Evolutionary conservation across 2,888 invertebrate species (phyloP).

Genomic region (Podabrus alpinus): DNA sequence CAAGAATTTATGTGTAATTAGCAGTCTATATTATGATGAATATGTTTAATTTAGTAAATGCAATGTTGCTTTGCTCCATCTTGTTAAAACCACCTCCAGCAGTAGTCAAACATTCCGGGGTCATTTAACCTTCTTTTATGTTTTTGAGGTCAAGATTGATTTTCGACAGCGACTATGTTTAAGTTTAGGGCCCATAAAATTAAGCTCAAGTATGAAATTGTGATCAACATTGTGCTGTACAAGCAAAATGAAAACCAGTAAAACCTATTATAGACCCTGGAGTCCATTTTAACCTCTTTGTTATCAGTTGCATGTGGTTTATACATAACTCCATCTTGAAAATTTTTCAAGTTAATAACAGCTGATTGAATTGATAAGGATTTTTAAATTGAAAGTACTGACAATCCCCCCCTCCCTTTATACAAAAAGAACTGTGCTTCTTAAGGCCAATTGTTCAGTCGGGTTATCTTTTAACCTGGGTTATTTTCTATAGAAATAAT

Average conservation of each 20-base stretch:
- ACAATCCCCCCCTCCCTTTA: too few relatives aligned
- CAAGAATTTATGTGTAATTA: not conserved
- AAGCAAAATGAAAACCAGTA: not conserved
- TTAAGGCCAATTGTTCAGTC: too few relatives aligned
- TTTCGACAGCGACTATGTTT: not conserved
- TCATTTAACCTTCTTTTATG: not conserved
- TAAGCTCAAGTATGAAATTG: not conserved
- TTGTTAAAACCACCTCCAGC: not conserved
- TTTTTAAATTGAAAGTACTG: too few relatives aligned
- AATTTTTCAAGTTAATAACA: too few relatives aligned
- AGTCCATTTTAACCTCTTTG: not conserved
- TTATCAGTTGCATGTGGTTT: not conserved
- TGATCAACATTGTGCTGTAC: too few relatives aligned
- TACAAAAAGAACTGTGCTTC: too few relatives aligned
- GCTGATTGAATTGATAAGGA: too few relatives aligned
- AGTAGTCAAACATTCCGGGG: not conserved
- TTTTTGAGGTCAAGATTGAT: not conserved
- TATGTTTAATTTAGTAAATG: not conserved
- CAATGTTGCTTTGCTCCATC: not conserved
- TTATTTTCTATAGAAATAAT: too few relatives aligned
- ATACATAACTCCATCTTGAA: not conserved
- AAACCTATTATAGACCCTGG: not conserved
- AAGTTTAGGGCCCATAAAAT: not conserved
- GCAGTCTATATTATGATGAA: not conserved
- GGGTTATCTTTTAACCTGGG: too few relatives aligned